Evolutionary conservation across 2,113 vertebrate genomes (phyloP).

Genomic region (Nematolebias whitei): DNA sequence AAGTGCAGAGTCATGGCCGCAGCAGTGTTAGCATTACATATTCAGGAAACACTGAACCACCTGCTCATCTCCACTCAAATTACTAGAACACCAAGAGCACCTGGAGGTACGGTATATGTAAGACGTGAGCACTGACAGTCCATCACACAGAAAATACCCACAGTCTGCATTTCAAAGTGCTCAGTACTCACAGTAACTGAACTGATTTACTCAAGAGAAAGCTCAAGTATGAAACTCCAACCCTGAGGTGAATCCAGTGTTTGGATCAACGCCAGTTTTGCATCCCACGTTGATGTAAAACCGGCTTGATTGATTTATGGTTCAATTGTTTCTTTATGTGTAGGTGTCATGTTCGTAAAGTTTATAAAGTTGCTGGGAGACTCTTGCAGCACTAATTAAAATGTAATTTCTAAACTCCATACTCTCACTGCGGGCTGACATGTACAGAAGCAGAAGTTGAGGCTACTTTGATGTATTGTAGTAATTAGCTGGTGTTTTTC

Average conservation of each 20-base stretch:
- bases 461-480: not conserved
- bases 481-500: too few species aligned
- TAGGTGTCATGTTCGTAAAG: slow-evolving; percentile 27
- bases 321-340: slow-evolving; percentile 13
- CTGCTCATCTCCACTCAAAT: slow-evolving; percentile 10
- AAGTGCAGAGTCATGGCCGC: slow-evolving; percentile 65
- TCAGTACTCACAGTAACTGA: not conserved
- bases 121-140: not conserved
- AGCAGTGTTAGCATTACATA: slow-evolving; percentile 54
- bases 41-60: slow-evolving; percentile 33
- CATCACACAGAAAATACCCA: not conserved
- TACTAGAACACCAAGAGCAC: not conserved
- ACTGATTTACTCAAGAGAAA: not conserved
- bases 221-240: slow-evolving; percentile 28
- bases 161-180: slow-evolving; percentile 3
- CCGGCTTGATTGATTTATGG: too few species aligned
- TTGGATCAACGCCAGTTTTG: slow-evolving; percentile 35
- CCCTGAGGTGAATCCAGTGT: slow-evolving; percentile 8
- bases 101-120: not conserved
- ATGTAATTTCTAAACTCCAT: slow-evolving; percentile 37
- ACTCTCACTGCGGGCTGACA: not conserved
- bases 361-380: slow-evolving; percentile 3
- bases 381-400: slow-evolving; percentile 33
- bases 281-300: too few species aligned
- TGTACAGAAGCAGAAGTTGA: slow-evolving; percentile 9